Base-by-base conservation (phyloP, 2,797 vertebrate species). In the Pseudocheirus occidentalis region DNA sequence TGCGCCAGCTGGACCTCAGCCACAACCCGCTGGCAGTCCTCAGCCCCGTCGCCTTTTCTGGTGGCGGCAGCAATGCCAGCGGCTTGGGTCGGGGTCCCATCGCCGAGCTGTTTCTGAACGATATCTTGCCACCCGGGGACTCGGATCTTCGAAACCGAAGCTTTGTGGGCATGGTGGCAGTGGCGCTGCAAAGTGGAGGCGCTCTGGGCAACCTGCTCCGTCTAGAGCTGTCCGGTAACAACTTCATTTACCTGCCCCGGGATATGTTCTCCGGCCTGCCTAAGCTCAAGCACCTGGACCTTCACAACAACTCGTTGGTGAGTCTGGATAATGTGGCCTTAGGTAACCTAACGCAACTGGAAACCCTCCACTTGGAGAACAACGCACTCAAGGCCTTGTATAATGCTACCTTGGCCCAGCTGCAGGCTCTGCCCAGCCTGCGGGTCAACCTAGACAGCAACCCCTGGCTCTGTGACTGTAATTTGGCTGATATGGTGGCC, bases 401-500 rank as follows among this genome's bases (percentile, higher is more conserved):
- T 89, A 98, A 99, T 1, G 4, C 92, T 97, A 99, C 98, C 3
- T 93, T 99, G 95, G 92, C 93, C 0, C 99, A 99, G 96, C 96
- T 99, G 97, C 98, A 96, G 81, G 92, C 97, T 73, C 98, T 99
- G 91, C 97, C 98, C 0, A 96, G 66, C 0, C 98, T 99, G 92
- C 97, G 0, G 54, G 59, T 99, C 55, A 95, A 93, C 81, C 98
- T 99, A 93, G 97, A 98, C 27, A 98, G 93, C 96, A 99, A 99
- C 96, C 97, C 99, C 27, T 99, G 99, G 99, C 98, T 98, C 95
- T 99, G 99, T 14, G 98, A 99, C 98, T 99, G 99, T 87, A 96
- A 97, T 91, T 93, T 98, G 94, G 97, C 99, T 0, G 99, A 99
- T 95, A 98, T 99, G 98, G 95, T 99, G 97, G 46, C 87, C 34